phyloP scores from a whole-genome alignment of 2,113 vertebrate genomes.

The Phyllostomus hastatus region DNA sequence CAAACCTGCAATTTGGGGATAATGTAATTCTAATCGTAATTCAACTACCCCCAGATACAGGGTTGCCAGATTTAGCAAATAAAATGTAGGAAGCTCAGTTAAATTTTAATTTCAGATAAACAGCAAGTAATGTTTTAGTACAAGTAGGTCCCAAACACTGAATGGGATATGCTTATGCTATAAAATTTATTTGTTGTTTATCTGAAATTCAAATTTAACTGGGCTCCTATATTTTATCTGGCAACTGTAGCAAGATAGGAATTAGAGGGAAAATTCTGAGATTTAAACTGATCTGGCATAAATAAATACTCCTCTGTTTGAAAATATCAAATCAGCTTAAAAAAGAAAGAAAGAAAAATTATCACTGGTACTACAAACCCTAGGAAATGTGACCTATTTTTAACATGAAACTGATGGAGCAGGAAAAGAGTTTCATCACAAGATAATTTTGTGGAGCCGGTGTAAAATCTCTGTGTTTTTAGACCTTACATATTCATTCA shows the following conservation, averaged over 20 bases:
- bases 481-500: constrained; percentile 23
- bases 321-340: background rate
- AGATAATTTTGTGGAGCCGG: background rate
- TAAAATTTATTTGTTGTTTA: background rate
- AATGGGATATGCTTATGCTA: background rate
- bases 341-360: background rate
- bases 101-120: constrained; percentile 28
- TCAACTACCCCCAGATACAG: background rate
- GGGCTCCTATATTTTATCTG: background rate
- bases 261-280: background rate
- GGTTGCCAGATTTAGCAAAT: background rate
- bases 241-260: background rate
- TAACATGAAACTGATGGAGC: background rate
- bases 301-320: background rate
- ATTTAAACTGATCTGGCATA: background rate
- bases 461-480: background rate
- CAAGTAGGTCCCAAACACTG: background rate
- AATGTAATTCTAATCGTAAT: constrained; percentile 38
- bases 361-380: background rate
- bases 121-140: background rate
- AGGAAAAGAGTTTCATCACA: background rate
- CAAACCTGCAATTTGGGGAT: background rate
- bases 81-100: background rate
- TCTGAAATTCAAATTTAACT: constrained; percentile 19
- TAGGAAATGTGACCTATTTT: background rate